phyloP scores from a whole-genome alignment of 2,113 vertebrate species.

The Pluvialis apricaria region DNA sequence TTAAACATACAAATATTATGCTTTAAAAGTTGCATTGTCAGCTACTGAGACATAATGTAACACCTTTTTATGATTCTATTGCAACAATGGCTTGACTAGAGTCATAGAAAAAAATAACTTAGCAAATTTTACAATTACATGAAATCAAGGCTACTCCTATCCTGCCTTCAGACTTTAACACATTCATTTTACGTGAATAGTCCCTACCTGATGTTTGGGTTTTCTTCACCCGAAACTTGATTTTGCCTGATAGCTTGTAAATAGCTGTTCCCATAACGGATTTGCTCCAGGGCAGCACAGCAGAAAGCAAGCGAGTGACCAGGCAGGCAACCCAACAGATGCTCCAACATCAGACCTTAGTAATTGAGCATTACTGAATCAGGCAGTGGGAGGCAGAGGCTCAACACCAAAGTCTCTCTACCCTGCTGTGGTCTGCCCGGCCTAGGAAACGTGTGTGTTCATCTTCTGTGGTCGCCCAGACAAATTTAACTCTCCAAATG shows the following conservation, averaged over 20 bases:
- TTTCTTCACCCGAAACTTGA: slow-evolving; percentile 62
- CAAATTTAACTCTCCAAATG: slow-evolving; percentile 46
- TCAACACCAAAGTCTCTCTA: not conserved
- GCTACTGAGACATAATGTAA: not conserved
- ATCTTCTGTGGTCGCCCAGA: not conserved
- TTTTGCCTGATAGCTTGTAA: slow-evolving; percentile 59
- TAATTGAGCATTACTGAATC: not conserved
- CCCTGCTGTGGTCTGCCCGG: not conserved
- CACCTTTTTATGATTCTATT: not conserved
- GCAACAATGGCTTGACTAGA: not conserved
- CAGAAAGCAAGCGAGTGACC: not conserved
- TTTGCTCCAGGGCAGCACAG: not conserved
- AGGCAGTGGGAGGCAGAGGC: not conserved
- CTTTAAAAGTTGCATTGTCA: not conserved
- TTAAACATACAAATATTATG: not conserved
- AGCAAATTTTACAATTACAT: not conserved
- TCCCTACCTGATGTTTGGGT: slow-evolving; percentile 48
- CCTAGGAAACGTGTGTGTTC: not conserved
- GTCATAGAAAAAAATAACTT: not conserved
- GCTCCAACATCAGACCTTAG: not conserved
- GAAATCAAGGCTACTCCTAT: not conserved
- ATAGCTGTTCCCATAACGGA: slow-evolving; percentile 49
- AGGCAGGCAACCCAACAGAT: not conserved
- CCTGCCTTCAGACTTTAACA: not conserved
- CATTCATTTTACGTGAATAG: not conserved